phyloP scores from a whole-genome alignment of 2,888 invertebrate genomes.

The Dryobota labecula region DNA sequence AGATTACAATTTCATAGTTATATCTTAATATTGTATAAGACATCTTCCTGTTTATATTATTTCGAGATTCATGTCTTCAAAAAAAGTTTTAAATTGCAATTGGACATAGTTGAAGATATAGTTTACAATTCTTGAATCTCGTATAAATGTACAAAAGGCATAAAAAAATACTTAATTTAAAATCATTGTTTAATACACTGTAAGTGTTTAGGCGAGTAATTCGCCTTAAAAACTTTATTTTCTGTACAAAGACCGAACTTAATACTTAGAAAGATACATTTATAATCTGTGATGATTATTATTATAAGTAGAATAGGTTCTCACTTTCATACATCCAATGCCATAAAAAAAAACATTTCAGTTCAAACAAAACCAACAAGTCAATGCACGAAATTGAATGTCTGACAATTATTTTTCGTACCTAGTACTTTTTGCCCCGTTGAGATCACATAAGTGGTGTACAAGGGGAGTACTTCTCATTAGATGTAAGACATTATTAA shows the following conservation, averaged over 20 bases:
- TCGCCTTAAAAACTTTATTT: constrained; percentile 51
- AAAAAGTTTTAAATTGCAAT: constrained; percentile 27
- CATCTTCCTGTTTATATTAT: constrained; percentile 33
- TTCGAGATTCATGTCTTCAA: constrained; percentile 27
- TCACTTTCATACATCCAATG: constrained; percentile 69
- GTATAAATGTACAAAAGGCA: constrained; percentile 51
- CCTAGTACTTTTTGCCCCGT: constrained; percentile 31
- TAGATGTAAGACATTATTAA: constrained; percentile 60
- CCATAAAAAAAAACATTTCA: constrained; percentile 74
- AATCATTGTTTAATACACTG: constrained; percentile 52
- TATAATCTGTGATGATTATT: constrained; percentile 86
- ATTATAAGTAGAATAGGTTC: constrained; percentile 82
- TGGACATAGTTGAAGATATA: constrained; percentile 13
- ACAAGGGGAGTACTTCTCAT: constrained; percentile 52
- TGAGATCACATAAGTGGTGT: constrained; percentile 22
- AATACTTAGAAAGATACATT: constrained; percentile 68
- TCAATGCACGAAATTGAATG: constrained; percentile 41
- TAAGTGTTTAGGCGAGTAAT: constrained; percentile 48
- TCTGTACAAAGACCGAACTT: constrained; percentile 63
- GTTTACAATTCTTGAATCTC: constrained; percentile 61
- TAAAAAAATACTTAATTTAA: constrained; percentile 42
- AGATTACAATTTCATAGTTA: constrained; percentile 70
- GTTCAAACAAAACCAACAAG: constrained; percentile 69
- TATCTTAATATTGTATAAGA: constrained; percentile 55
- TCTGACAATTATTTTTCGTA: constrained; percentile 37